These are phyloP conservation scores for Euphonia xanthogaster DNA, from an alignment of 2,797 vertebrate genomes.

Conservation along the genomic window DNA sequence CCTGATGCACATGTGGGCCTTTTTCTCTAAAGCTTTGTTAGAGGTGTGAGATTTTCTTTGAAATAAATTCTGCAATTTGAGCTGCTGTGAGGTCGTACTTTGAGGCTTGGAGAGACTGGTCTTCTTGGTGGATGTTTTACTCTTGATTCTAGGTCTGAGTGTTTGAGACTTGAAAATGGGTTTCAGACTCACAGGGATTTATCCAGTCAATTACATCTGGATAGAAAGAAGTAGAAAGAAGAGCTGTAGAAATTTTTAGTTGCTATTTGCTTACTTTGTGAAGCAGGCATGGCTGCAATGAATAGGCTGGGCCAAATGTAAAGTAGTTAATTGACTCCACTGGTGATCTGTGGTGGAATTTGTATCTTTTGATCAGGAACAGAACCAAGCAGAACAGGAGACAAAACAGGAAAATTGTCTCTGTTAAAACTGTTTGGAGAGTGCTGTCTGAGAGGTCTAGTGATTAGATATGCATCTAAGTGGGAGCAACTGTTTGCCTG, in stretches of 20 bases:
- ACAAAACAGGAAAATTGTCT: not conserved
- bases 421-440: not conserved
- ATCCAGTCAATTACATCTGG: not conserved
- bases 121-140: not conserved
- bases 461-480: not conserved
- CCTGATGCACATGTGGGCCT: rapidly evolving
- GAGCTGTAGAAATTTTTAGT: not conserved
- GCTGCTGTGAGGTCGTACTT: not conserved
- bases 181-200: not conserved
- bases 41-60: not conserved
- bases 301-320: not conserved
- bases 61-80: not conserved
- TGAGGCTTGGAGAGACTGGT: not conserved
- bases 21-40: not conserved
- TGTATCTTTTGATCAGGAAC: not conserved
- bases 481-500: not conserved
- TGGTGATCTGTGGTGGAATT: not conserved
- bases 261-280: not conserved
- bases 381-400: not conserved
- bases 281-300: not conserved
- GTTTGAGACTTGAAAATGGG: not conserved
- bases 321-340: not conserved
- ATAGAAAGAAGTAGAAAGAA: not conserved
- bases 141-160: not conserved
- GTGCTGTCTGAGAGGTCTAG: not conserved